Percentiles rank a stretch among this genome's conserved stretches.
These are phyloP conservation scores for Tachysurus vachellii DNA, from an alignment of 2,113 vertebrate genomes.

Conservation along the genomic window DNA sequence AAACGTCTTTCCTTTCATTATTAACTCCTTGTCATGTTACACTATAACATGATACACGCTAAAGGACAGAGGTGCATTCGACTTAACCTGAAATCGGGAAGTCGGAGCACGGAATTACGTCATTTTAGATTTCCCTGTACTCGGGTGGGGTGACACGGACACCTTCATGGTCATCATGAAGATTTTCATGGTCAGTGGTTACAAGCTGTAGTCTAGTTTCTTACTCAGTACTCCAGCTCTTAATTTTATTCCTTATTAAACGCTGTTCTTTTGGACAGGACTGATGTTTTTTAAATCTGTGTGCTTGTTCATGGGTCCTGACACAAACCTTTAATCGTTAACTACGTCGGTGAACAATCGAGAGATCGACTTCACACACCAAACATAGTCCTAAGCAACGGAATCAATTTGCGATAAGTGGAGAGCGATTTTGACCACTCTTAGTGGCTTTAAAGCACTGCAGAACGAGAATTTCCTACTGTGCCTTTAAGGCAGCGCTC, in stretches of 20 bases:
- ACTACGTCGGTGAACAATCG: background rate
- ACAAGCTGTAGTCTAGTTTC: background rate
- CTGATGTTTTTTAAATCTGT: background rate
- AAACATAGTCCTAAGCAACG: background rate
- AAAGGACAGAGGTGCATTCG: background rate
- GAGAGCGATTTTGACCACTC: background rate
- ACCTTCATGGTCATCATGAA: no score
- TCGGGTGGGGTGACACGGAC: no score
- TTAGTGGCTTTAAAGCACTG: background rate
- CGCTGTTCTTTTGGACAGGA: background rate
- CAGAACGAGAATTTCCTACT: background rate
- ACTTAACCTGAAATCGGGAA: background rate
- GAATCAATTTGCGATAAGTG: background rate
- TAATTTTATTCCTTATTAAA: background rate
- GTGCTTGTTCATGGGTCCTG: background rate
- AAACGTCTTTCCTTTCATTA: no score
- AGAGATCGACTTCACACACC: background rate
- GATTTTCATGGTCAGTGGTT: background rate
- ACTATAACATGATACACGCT: no score
- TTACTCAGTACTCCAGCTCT: background rate
- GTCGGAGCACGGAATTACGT: no score
- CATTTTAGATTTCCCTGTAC: background rate
- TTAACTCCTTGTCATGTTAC: no score
- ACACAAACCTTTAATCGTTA: background rate
- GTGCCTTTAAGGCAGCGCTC: conserved; percentile 16